phyloP scores from a whole-genome alignment of 2,113 vertebrate genomes.

The Crocuta crocuta region DNA sequence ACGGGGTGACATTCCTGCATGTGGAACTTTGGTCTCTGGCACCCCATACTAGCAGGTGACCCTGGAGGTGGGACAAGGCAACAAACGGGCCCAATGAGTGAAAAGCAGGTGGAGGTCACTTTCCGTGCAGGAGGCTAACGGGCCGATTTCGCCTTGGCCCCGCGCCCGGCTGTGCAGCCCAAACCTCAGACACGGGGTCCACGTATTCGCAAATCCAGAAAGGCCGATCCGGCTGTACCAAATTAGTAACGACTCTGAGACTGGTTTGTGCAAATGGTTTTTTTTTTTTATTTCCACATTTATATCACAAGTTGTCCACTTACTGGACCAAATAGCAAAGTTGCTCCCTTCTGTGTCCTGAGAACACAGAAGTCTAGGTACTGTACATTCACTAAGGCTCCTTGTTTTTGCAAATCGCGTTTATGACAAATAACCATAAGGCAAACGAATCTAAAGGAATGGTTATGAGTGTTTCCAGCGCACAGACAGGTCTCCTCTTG shows the following conservation, averaged over 20 bases:
- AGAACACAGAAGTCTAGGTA: conserved; percentile 93
- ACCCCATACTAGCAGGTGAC: not conserved
- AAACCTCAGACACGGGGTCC: not conserved
- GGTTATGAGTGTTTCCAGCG: conserved; percentile 95
- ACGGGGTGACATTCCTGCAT: not conserved
- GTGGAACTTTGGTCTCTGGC: not conserved
- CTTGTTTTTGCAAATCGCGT: conserved; percentile 93
- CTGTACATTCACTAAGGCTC: conserved; percentile 96
- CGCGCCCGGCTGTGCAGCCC: not conserved
- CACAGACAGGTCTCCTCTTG: conserved; percentile 89
- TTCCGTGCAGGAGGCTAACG: not conserved
- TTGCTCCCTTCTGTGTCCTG: conserved; percentile 92
- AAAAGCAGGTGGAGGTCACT: not conserved
- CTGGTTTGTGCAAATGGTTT: conserved; percentile 89
- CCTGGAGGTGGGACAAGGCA: not conserved
- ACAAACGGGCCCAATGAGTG: not conserved
- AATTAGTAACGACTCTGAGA: conserved; percentile 79
- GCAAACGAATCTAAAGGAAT: conserved; percentile 97
- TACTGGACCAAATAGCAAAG: conserved; percentile 96
- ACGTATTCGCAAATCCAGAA: not conserved
- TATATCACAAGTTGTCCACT: conserved; percentile 96
- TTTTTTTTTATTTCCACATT: conserved; percentile 95
- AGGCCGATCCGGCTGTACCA: not conserved
- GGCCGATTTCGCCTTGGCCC: not conserved
- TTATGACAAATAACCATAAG: conserved; percentile 93